Evolutionary conservation across 1,140 invertebrate genomes (phyloP).

Genomic region (Drosophila mayri): DNA sequence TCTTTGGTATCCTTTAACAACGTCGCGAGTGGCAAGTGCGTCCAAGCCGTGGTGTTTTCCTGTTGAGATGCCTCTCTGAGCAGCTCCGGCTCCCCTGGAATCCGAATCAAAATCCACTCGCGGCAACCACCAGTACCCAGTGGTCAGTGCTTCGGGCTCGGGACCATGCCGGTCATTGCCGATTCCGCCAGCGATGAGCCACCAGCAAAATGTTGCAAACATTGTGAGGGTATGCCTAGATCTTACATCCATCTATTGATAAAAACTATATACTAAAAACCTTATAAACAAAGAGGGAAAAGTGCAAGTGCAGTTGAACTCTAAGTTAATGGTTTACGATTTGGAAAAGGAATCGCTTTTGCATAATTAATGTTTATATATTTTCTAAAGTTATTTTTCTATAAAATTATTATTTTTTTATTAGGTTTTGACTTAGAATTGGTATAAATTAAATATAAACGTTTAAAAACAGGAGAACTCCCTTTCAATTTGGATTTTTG

Average conservation of each 20-base stretch:
- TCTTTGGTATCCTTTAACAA: constrained; percentile 6
- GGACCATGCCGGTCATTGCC: constrained; percentile 85
- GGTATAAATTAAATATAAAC: too few species aligned
- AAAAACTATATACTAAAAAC: not conserved
- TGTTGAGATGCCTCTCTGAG: constrained; percentile 13
- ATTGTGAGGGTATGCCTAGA: constrained; percentile 85
- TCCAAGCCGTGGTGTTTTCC: constrained; percentile 14
- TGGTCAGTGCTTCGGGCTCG: constrained; percentile 41
- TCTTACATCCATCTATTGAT: constrained; percentile 60
- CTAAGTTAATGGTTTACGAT: too few species aligned
- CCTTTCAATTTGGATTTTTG: not conserved
- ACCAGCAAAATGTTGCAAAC: constrained; percentile 85
- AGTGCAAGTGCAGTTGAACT: not conserved
- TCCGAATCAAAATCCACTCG: constrained; percentile 8
- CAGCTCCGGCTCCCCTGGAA: constrained; percentile 9
- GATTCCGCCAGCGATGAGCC: constrained; percentile 83
- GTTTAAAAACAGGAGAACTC: not conserved
- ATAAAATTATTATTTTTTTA: not conserved
- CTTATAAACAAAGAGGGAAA: not conserved
- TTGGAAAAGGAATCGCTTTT: not conserved
- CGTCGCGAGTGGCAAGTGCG: constrained; percentile 28
- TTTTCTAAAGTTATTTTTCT: not conserved
- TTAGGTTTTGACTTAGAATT: not conserved
- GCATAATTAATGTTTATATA: not conserved
- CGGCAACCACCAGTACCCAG: constrained; percentile 15